Base-by-base conservation (phyloP, 2,113 vertebrate genomes). In the Ctenomys sociabilis region DNA sequence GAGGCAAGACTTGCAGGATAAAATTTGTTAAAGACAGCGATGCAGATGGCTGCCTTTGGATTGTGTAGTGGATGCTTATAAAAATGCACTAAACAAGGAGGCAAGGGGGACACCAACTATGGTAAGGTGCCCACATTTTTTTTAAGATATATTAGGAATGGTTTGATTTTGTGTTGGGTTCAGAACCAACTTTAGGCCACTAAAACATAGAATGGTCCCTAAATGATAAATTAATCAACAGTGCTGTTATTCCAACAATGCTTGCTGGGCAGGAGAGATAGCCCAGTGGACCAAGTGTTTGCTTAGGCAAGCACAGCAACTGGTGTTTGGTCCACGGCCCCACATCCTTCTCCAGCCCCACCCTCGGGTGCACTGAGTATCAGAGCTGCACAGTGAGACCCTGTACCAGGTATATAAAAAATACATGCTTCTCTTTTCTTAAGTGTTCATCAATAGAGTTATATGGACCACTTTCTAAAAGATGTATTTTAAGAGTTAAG, bases 31-130 rank as follows among this genome's bases (percentile, higher is more conserved):
- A 96, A 96, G 73, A 93, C 35, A 8, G 45, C 26, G 86, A 84
- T 64, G 90, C 94, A 95, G 96, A 96, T 97, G 93, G 72, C 83
- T 94, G 90, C n/a, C 78, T 87, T 63, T 94, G 81, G 40, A 95
- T 63, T 83, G 35, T 30, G 35, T 66, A 19, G 63, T 54, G 43
- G 52, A 75, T 89, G 59, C 91, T 96, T 93, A 91, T 61, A 57
- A 73, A 97, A 95, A 85, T 63, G 9, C 63, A 94, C 0, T 83
- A 52, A 90, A 82, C n/a, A 68, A n/a, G 19, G n/a, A 87, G 3
- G 24, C 0, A 68, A 86, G 86, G 43, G 59, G 26, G 93, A 77
- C 86, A 93, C 83, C 0, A 92, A 32, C 22, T 57, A 49, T 3
- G 35, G 22, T 63, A 68, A 85, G 1, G 1, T 91, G 4, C 16